Base-by-base conservation (phyloP, 2,113 vertebrate genomes). In the Sinocyclocheilus anophthalmus region DNA sequence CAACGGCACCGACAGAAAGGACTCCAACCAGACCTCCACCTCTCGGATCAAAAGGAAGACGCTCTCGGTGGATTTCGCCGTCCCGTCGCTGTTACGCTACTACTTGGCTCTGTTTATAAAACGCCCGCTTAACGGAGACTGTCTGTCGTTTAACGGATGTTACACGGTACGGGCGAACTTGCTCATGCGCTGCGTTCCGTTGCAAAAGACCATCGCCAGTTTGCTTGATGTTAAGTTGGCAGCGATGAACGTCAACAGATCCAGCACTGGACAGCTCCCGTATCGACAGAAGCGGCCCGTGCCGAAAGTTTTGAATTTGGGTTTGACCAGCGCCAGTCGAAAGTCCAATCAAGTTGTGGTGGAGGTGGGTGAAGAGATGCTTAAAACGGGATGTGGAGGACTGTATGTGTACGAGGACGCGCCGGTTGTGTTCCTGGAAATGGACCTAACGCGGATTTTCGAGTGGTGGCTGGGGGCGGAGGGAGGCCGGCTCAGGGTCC, bases 11-110 rank as follows among this genome's bases (percentile, higher is more conserved):
- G 88, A 86, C 24, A 95, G 94, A 86, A 91, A 89, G 84, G 94
- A 95, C 90, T 88, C 88, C 22, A 95, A 93, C 89, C 95, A 95
- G 84, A 95, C 95, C 39, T 86, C 93, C 6, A 91, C 93, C 63
- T 97, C 97, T 55, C 94, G 97, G 79, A 91, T 95, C 73, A 97
- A 97, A 91, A 95, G 97, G 90, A 98, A 96, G 92, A 97, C 95
- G 87, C 94, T 99, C 86, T 96, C 97, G 0, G 96, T 99, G 91
- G 97, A 99, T 94, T 98, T 99, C 88, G 96, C 96, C 45, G 96
- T 98, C 18, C 97, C 97, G 18, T 97, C 97, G 30, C 95, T 98
- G 76, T 94, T 99, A 92, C 96, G 97, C 14, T 95, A 95, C 94
- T 98, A 97, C 90, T 93, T 97, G 91, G 94, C 96, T 81, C 95